Evolutionary conservation across 2,113 vertebrate genomes (phyloP).

Genomic region (Salminus brasiliensis): DNA sequence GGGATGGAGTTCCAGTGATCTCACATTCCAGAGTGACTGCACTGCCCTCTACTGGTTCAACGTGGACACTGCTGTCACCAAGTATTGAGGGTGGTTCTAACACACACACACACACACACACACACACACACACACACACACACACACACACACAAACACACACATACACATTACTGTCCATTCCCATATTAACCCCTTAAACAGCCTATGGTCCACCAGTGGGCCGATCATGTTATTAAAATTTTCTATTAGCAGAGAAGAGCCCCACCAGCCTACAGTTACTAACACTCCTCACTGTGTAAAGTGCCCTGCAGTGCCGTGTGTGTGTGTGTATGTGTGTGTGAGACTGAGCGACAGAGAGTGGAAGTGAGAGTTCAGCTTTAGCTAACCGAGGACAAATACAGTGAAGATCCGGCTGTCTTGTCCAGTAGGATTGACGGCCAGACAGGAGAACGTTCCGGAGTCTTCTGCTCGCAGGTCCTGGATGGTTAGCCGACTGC

Average conservation of each 20-base stretch:
- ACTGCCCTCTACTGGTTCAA: conserved; percentile 72
- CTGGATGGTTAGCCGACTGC: conserved; percentile 79
- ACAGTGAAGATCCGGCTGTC: conserved; percentile 81
- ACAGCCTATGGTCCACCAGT: too few species aligned
- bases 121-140: too few species aligned
- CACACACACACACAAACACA: not conserved
- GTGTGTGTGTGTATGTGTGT: too few species aligned
- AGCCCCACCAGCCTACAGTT: too few species aligned
- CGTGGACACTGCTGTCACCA: conserved; percentile 53
- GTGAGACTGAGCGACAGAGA: too few species aligned
- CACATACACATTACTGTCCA: too few species aligned
- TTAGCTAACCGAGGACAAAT: conserved; percentile 80
- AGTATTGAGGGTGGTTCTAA: conserved; percentile 83
- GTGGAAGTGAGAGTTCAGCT: not conserved
- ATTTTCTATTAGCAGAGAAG: too few species aligned
- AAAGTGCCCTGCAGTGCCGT: too few species aligned
- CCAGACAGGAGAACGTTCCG: conserved; percentile 86
- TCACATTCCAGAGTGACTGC: conserved; percentile 81
- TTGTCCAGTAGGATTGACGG: conserved; percentile 79
- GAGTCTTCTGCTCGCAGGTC: conserved; percentile 75
- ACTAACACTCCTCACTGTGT: too few species aligned
- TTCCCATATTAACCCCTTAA: too few species aligned
- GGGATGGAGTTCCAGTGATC: conserved; percentile 75
- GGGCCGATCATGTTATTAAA: too few species aligned
- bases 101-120: not conserved